Evolutionary conservation across 2,888 invertebrate genomes (phyloP).

Genomic region (Gortyna flavago): DNA sequence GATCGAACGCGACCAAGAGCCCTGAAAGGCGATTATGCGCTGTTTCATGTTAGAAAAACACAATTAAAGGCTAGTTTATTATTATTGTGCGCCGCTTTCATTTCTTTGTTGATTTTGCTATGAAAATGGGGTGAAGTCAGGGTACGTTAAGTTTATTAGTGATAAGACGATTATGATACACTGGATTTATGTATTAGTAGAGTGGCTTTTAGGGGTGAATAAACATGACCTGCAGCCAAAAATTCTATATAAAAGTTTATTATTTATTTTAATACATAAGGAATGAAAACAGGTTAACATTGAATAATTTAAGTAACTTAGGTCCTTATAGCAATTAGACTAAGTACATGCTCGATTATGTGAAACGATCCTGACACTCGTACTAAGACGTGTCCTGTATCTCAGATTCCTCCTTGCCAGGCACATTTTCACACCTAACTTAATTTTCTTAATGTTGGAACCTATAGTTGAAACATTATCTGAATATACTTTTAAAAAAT

Average conservation of each 20-base stretch:
- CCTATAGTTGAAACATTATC: background rate
- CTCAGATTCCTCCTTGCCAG: background rate
- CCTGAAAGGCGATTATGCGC: conserved; percentile 38
- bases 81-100: conserved; percentile 5
- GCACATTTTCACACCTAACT: background rate
- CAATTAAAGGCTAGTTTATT: conserved; percentile 43
- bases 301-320: background rate
- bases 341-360: background rate
- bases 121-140: conserved; percentile 22
- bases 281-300: background rate
- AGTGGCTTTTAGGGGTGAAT: background rate
- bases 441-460: background rate
- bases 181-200: background rate
- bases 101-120: conserved; percentile 21
- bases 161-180: background rate
- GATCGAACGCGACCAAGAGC: conserved; percentile 47
- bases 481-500: background rate
- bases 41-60: conserved; percentile 44
- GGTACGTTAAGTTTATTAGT: conserved; percentile 4
- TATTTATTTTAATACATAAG: background rate
- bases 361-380: background rate
- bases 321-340: background rate
- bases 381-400: background rate
- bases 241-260: background rate
- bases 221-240: background rate